Conservation (phyloP, 1,140 invertebrate genomes). For the Macrotrachela quadricornifera region DNA sequence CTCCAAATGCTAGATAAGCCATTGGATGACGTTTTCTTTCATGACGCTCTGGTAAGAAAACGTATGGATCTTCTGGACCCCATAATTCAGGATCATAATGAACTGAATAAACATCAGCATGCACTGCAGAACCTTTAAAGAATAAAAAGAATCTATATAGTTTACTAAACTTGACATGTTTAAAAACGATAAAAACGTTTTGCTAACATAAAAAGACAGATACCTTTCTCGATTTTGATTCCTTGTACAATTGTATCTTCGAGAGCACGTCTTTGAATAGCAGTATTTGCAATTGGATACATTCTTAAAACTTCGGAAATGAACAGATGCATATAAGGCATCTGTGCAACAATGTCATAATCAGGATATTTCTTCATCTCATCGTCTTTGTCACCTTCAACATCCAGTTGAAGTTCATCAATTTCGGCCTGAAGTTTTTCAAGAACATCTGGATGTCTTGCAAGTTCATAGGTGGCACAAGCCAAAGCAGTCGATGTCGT, state of each 20-base stretch:
- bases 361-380: conserved; percentile 13
- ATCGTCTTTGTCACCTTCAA: neutral
- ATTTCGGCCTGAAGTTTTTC: conserved; percentile 29
- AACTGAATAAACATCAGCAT: too few species aligned
- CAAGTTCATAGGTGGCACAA: conserved; percentile 31
- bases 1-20: too few species aligned
- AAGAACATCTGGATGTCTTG: conserved; percentile 31
- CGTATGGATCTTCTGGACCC: too few species aligned
- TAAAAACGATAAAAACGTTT: too few species aligned
- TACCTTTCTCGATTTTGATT: conserved; percentile 12
- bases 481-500: conserved; percentile 32
- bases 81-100: too few species aligned
- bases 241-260: conserved; percentile 15
- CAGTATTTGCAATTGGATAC: conserved; percentile 21
- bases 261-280: conserved; percentile 15
- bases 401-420: conserved; percentile 19
- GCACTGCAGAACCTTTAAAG: too few species aligned
- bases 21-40: too few species aligned
- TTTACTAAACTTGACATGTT: too few species aligned
- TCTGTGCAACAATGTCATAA: conserved; percentile 16
- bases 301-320: conserved; percentile 20
- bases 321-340: conserved; percentile 20
- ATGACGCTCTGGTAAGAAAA: too few species aligned
- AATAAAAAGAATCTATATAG: too few species aligned
- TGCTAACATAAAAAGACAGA: too few species aligned